Percentiles rank a stretch among this genome's conserved stretches.
Conservation (phyloP, 1,140 invertebrate genomes). For the Scaptomyza pallida region DNA sequence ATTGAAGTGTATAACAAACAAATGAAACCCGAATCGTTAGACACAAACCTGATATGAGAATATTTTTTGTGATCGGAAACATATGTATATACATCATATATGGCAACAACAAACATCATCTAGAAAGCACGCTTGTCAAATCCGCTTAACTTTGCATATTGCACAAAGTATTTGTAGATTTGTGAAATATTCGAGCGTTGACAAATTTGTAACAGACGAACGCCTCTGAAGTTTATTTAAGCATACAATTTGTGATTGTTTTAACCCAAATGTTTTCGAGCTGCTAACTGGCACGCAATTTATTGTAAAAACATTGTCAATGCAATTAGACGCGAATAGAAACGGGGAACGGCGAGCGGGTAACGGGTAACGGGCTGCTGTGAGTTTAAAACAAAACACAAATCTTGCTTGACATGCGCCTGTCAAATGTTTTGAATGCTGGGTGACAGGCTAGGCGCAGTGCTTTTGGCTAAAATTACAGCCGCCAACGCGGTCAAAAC, state of each 20-base stretch:
- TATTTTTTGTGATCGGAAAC: background rate
- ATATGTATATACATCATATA: conserved; percentile 8
- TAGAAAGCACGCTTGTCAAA: conserved; percentile 65
- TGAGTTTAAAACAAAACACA: conserved; percentile 28
- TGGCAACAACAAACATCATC: background rate
- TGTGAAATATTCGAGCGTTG: conserved; percentile 25
- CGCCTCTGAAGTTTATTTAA: conserved; percentile 65
- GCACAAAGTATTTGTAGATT: conserved; percentile 9
- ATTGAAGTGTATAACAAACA: conserved; percentile 3
- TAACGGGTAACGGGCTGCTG: background rate
- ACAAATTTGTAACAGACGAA: conserved; percentile 76
- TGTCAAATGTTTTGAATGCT: conserved; percentile 63
- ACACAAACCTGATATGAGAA: background rate
- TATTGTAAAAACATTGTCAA: conserved; percentile 82
- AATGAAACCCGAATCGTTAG: background rate
- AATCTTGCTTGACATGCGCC: conserved; percentile 62
- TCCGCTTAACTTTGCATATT: conserved; percentile 55
- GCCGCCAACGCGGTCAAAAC: conserved; percentile 38
- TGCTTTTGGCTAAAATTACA: conserved; percentile 75
- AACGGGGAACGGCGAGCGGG: no score
- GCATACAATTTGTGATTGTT: conserved; percentile 72
- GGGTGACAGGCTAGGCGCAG: conserved; percentile 41
- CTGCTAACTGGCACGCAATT: conserved; percentile 64
- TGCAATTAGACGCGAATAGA: conserved; percentile 69
- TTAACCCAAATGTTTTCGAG: conserved; percentile 70